Conservation (phyloP, 92 coral and sea anemone species). For the Palythoa heliodiscus region DNA sequence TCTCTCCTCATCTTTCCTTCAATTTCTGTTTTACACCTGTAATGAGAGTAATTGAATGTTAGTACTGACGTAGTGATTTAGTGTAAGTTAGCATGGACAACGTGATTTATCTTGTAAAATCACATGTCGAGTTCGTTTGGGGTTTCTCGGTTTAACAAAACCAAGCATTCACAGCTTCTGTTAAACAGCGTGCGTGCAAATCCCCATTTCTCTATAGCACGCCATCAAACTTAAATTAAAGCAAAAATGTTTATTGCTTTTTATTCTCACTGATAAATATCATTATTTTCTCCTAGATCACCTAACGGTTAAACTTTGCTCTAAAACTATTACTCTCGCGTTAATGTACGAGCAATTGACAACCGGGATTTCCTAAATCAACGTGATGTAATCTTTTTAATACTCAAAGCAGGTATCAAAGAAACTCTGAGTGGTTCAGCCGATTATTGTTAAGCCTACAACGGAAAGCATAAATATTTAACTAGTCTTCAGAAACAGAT, state of each 20-base stretch:
- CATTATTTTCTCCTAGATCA: not conserved
- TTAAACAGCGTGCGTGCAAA: constrained; percentile 13
- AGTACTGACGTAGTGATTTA: not conserved
- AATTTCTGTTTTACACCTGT: constrained; percentile 8
- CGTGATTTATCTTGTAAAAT: not conserved
- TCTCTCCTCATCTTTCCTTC: constrained; percentile 17
- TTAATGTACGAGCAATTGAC: not conserved
- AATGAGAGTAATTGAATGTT: not conserved
- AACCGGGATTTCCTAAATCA: not conserved
- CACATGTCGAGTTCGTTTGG: not conserved
- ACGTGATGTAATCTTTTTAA: not conserved
- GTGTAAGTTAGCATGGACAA: not conserved
- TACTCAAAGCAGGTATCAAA: not conserved
- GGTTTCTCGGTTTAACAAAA: not conserved
- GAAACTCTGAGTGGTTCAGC: not conserved
- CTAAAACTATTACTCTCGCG: not conserved
- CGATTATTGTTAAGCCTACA: constrained; percentile 22
- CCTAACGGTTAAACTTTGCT: not conserved
- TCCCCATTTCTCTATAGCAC: not conserved
- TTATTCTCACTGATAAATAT: constrained; percentile 6
- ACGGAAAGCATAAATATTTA: constrained; percentile 19
- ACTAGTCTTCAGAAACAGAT: constrained; percentile 2
- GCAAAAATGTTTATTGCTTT: not conserved
- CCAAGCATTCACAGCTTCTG: not conserved
- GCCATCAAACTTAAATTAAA: not conserved